These are phyloP conservation scores for Apostichopus parvimensis DNA, from an alignment of 35 echinoderm and acorn worm genomes.

Conservation along the genomic window DNA sequence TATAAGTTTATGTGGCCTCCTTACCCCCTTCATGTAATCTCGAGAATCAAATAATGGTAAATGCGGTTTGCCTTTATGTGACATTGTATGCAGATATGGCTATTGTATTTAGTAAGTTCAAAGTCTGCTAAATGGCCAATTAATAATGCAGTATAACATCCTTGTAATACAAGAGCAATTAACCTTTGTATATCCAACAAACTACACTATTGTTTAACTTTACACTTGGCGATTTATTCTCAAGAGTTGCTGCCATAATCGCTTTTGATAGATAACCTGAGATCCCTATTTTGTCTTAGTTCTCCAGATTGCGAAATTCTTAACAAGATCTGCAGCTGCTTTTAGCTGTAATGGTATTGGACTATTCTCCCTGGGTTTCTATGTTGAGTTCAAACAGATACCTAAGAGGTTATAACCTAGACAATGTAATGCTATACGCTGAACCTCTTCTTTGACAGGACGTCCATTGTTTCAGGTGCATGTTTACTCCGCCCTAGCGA, in stretches of 20 bases:
- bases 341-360: too few species aligned
- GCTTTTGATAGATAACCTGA: neutral
- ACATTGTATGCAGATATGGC: neutral
- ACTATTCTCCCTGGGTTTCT: too few species aligned
- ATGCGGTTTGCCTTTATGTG: neutral
- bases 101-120: constrained; percentile 1
- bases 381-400: too few species aligned
- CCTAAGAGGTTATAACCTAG: too few species aligned
- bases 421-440: too few species aligned
- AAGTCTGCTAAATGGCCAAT: neutral
- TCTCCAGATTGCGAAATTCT: too few species aligned
- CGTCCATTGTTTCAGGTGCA: too few species aligned
- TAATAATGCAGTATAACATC: neutral
- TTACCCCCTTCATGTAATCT: neutral
- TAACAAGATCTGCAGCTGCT: too few species aligned
- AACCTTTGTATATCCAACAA: constrained; percentile 1
- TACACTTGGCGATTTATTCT: too few species aligned
- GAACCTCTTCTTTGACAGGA: too few species aligned
- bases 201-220: neutral
- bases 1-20: neutral
- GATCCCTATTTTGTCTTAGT: too few species aligned
- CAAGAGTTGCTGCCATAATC: neutral
- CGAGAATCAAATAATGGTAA: neutral
- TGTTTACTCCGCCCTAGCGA: too few species aligned
- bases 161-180: neutral